Percentiles rank a stretch among this genome's conserved stretches.
Evolutionary conservation across 1,140 invertebrate genomes (phyloP).

Genomic region (Paraescarpia echinospica): DNA sequence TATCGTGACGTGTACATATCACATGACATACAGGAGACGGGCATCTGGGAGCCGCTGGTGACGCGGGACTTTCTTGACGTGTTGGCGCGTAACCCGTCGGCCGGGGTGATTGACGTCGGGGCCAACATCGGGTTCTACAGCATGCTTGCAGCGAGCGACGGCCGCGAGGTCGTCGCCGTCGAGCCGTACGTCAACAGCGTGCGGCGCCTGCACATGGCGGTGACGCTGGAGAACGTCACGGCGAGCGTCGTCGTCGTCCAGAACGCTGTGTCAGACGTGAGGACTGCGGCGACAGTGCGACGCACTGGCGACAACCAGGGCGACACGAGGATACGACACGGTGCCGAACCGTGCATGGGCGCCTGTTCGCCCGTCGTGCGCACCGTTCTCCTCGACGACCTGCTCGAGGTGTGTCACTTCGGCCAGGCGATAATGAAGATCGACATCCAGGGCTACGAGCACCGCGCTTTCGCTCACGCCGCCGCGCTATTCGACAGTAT

Average conservation of each 20-base stretch:
- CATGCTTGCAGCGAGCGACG: conserved; percentile 40
- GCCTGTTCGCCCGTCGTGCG: conserved; percentile 24
- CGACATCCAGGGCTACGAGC: conserved; percentile 45
- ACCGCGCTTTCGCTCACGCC: conserved; percentile 36
- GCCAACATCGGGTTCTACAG: conserved; percentile 50
- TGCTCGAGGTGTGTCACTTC: conserved; percentile 29
- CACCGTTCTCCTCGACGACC: conserved; percentile 40
- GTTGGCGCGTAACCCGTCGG: conserved; percentile 32
- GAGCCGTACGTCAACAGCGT: conserved; percentile 45
- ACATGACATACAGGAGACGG: conserved; percentile 35
- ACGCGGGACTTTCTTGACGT: conserved; percentile 36
- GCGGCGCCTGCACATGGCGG: conserved; percentile 37
- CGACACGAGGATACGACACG: conserved; percentile 37
- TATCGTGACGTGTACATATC: conserved; percentile 44
- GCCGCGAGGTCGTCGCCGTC: conserved; percentile 46
- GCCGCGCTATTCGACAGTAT: conserved; percentile 37
- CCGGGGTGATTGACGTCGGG: conserved; percentile 46
- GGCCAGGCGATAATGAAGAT: conserved; percentile 33
- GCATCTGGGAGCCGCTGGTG: conserved; percentile 49
- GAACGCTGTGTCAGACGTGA: conserved; percentile 42
- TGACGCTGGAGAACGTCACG: conserved; percentile 33
- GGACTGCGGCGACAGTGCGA: conserved; percentile 34
- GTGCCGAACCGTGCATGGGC: conserved; percentile 22
- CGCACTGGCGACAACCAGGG: conserved; percentile 44
- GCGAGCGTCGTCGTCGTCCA: conserved; percentile 38